Base-by-base conservation (phyloP, 2,888 invertebrate species). In the Dryobotodes eremita region DNA sequence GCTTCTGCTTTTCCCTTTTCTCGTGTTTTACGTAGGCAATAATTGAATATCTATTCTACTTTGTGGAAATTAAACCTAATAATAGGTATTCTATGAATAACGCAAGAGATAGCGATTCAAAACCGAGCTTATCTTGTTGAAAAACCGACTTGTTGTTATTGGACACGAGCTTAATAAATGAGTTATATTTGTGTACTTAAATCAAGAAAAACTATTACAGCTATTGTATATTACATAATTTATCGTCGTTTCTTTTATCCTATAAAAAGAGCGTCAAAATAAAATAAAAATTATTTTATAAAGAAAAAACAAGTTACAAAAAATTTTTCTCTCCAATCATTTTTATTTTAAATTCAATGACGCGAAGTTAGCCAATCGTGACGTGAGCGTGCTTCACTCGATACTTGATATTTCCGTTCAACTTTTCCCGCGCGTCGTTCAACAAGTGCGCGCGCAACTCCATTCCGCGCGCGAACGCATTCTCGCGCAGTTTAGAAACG, bases 401-500 rank as follows among this genome's bases (percentile, higher is more conserved):
- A 85, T 84, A 78, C 80, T 64, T 84, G 87, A 88, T 92, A 93
- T 94, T 94, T 95, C 92, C 92, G 93, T 93, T 92, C 86, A 86
- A 88, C 90, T 93, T 94, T 94, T 94, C 94, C 93, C 93, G 95
- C 94, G 94, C 92, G 87, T 77, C 87, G 85, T 90, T 91, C 88
- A 90, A 91, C 90, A 93, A 91, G 90, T 92, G 93, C 93, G 93
- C 93, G 92, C 91, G 93, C 92, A 93, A 93, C 91, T 89, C 92
- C 94, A 95, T 93, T 94, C 93, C 92, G 95, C 94, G 96, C 94
- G 95, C 94, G 94, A 94, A 93, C 94, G 94, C 90, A 92, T 91
- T 91, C 92, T 79, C 80, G 93, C 93, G 92, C 81, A 85, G 84
- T 85, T 87, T 88, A 83, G 71, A 75, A 90, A 89, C 93, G 91